These are phyloP conservation scores for Esperia sulphurella DNA, from an alignment of 2,888 invertebrate genomes.

Conservation along the genomic window DNA sequence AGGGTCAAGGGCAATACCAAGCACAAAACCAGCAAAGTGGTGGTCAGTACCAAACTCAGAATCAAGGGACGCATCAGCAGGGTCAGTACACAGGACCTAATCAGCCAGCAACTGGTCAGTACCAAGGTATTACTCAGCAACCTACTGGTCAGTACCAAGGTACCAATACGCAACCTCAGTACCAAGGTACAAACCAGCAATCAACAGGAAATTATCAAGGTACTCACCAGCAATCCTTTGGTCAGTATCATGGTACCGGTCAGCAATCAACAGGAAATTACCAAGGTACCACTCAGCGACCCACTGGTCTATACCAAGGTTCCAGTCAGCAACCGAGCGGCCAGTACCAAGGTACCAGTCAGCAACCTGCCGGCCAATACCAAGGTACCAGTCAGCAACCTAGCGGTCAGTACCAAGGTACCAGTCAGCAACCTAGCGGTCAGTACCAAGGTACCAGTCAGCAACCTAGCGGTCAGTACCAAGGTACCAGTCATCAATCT, in stretches of 20 bases:
- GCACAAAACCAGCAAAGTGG: slow-evolving; percentile 6
- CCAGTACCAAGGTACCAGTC: neutral
- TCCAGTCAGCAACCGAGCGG: neutral
- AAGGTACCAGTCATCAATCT: slow-evolving; percentile 1
- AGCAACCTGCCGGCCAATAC: neutral
- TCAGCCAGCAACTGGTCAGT: slow-evolving; percentile 1
- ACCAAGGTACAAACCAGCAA: slow-evolving; percentile 5
- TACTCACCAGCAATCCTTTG: neutral
- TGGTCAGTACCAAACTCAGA: slow-evolving; percentile 14
- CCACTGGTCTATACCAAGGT: slow-evolving; percentile 3
- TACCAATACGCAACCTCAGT: neutral
- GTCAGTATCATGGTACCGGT: neutral
- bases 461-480: neutral
- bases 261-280: slow-evolving; percentile 3
- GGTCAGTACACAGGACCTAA: slow-evolving; percentile 6
- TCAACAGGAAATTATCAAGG: slow-evolving; percentile 1
- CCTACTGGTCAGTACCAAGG: slow-evolving; percentile 6
- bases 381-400: neutral
- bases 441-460: slow-evolving; percentile 10
- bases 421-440: slow-evolving; percentile 13
- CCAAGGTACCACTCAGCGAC: slow-evolving; percentile 4
- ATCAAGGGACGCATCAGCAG: slow-evolving; percentile 18
- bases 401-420: slow-evolving; percentile 19
- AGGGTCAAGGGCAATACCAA: slow-evolving; percentile 19
- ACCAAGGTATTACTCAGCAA: slow-evolving; percentile 7